phyloP scores from a whole-genome alignment of 2,797 vertebrate species.

The Nyctalus aviator region DNA sequence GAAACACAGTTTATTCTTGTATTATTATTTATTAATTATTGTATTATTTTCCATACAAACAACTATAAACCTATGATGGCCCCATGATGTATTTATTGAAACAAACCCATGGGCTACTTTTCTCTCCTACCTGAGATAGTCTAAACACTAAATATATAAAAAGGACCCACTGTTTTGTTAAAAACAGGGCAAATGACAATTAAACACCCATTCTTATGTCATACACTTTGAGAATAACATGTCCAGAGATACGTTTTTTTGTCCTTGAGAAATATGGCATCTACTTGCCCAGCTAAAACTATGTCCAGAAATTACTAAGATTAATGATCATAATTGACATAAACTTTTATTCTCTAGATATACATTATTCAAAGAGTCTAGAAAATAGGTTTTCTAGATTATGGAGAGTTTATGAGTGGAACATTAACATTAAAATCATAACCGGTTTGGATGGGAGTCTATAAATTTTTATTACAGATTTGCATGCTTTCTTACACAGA shows the following conservation, averaged over 20 bases:
- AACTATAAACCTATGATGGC: not conserved
- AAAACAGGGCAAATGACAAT: not conserved
- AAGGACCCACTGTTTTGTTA: not conserved
- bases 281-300: slow-evolving; percentile 21
- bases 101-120: slow-evolving; percentile 9
- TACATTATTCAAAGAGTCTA: slow-evolving; percentile 59
- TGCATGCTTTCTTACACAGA: slow-evolving; percentile 76
- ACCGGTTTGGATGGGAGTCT: slow-evolving; percentile 53
- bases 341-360: slow-evolving; percentile 65
- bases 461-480: slow-evolving; percentile 77
- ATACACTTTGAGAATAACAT: slow-evolving; percentile 17
- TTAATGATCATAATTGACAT: slow-evolving; percentile 58
- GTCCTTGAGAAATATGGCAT: slow-evolving; percentile 47
- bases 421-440: slow-evolving; percentile 72
- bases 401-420: slow-evolving; percentile 69
- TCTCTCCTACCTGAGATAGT: not conserved
- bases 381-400: slow-evolving; percentile 74
- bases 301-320: slow-evolving; percentile 55
- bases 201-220: not conserved
- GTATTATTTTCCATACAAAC: not conserved
- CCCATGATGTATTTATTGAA: not conserved
- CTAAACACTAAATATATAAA: not conserved
- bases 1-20: not conserved
- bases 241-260: not conserved
- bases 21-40: not conserved